phyloP scores from a whole-genome alignment of 2,888 invertebrate species.

The Psylliodes chrysocephalus region DNA sequence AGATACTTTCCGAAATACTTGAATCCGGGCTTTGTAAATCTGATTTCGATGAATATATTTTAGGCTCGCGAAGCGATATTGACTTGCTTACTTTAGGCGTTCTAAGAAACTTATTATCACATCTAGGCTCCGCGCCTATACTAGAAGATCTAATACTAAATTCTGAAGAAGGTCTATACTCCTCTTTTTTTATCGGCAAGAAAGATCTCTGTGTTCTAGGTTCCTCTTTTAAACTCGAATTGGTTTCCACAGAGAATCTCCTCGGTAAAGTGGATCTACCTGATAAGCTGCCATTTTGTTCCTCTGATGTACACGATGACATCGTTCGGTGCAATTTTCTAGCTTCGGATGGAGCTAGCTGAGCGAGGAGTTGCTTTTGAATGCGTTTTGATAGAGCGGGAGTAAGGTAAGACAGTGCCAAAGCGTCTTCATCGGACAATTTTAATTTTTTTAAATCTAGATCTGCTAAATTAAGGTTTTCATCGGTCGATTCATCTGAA shows the following conservation, averaged over 20 bases:
- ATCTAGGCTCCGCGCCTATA: constrained; percentile 50
- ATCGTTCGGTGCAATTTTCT: constrained; percentile 74
- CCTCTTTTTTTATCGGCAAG: constrained; percentile 54
- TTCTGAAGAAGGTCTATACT: constrained; percentile 48
- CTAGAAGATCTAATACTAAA: constrained; percentile 52
- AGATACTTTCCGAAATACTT: constrained; percentile 57
- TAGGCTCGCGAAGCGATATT: constrained; percentile 51
- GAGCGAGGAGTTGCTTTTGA: constrained; percentile 76
- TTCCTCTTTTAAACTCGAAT: constrained; percentile 26
- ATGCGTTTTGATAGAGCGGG: constrained; percentile 77
- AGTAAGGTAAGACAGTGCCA: constrained; percentile 75
- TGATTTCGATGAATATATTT: constrained; percentile 44
- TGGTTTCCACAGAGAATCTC: constrained; percentile 60
- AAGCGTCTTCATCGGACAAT: constrained; percentile 76
- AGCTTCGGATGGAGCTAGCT: constrained; percentile 76
- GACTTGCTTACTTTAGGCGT: constrained; percentile 52
- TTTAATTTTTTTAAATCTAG: constrained; percentile 76
- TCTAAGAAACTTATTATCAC: constrained; percentile 48
- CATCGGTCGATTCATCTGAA: constrained; percentile 60
- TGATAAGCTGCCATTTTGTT: constrained; percentile 39
- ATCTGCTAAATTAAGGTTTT: constrained; percentile 64
- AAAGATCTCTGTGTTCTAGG: constrained; percentile 47
- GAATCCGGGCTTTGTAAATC: constrained; percentile 58
- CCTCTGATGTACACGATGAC: constrained; percentile 63
- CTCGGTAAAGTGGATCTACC: constrained; percentile 62